Evolutionary conservation across 2,888 invertebrate genomes (phyloP).

Genomic region (Drosophila borealis): DNA sequence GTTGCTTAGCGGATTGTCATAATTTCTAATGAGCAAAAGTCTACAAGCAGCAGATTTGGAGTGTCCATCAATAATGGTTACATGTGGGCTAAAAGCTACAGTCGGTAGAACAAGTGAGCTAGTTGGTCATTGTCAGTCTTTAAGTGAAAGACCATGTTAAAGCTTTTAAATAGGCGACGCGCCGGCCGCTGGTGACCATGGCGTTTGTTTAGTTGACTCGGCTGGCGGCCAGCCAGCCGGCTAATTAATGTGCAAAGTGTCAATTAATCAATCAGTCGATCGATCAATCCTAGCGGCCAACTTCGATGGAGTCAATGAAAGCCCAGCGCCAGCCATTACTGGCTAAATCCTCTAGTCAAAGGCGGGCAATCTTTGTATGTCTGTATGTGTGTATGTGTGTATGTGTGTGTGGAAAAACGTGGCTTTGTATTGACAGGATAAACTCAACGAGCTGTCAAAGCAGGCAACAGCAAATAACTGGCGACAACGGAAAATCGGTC

Average conservation of each 20-base stretch:
- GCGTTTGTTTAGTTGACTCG: constrained; percentile 24
- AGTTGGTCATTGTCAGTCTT: constrained; percentile 31
- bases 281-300: constrained; percentile 74
- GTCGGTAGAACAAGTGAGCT: background rate
- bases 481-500: constrained; percentile 62
- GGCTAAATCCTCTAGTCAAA: constrained; percentile 45
- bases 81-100: background rate
- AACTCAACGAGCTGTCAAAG: constrained; percentile 79
- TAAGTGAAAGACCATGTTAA: constrained; percentile 32
- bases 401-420: constrained; percentile 23
- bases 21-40: constrained; percentile 52
- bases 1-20: constrained; percentile 57
- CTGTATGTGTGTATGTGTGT: constrained; percentile 2
- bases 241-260: constrained; percentile 82
- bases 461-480: constrained; percentile 67
- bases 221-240: constrained; percentile 33
- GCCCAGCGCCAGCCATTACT: constrained; percentile 39
- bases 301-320: constrained; percentile 54
- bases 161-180: constrained; percentile 40
- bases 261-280: constrained; percentile 82
- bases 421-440: constrained; percentile 72
- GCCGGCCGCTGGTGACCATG: background rate
- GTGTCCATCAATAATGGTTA: constrained; percentile 28
- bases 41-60: constrained; percentile 19
- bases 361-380: constrained; percentile 21